These are phyloP conservation scores for Pteruthius melanotis DNA, from an alignment of 2,113 vertebrate genomes.

Conservation along the genomic window DNA sequence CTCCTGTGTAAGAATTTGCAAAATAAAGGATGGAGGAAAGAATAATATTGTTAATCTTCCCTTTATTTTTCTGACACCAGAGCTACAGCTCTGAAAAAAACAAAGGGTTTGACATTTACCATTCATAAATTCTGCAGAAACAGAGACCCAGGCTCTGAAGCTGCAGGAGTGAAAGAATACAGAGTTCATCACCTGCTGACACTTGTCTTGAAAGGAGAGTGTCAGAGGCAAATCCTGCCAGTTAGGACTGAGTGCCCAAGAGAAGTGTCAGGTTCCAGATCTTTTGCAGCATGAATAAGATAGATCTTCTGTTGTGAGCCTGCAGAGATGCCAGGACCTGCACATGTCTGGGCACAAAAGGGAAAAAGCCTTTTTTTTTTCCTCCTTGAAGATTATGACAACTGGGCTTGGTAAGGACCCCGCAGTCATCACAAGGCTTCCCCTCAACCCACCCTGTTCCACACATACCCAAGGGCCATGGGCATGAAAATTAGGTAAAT, in stretches of 20 bases:
- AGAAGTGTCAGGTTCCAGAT: conserved; percentile 50
- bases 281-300: conserved; percentile 41
- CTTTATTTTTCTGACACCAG: conserved; percentile 44
- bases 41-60: background rate
- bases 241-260: conserved; percentile 2
- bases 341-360: conserved; percentile 29
- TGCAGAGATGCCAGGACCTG: conserved; percentile 33
- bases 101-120: conserved; percentile 67
- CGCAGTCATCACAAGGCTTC: background rate
- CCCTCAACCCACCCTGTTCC: background rate
- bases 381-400: conserved; percentile 40
- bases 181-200: conserved; percentile 62
- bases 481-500: background rate
- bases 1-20: conserved; percentile 11
- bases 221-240: conserved; percentile 7
- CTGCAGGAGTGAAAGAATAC: conserved; percentile 53
- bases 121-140: conserved; percentile 63
- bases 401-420: background rate
- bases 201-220: conserved; percentile 19
- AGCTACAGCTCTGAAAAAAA: conserved; percentile 50
- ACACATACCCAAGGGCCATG: background rate
- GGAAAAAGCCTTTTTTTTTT: background rate
- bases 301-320: conserved; percentile 6
- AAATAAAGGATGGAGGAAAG: conserved; percentile 36
- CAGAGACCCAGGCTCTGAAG: conserved; percentile 45